Percentiles rank a stretch among this genome's conserved stretches.
phyloP scores from a whole-genome alignment of 2,113 vertebrate species.

The Ondatra zibethicus region DNA sequence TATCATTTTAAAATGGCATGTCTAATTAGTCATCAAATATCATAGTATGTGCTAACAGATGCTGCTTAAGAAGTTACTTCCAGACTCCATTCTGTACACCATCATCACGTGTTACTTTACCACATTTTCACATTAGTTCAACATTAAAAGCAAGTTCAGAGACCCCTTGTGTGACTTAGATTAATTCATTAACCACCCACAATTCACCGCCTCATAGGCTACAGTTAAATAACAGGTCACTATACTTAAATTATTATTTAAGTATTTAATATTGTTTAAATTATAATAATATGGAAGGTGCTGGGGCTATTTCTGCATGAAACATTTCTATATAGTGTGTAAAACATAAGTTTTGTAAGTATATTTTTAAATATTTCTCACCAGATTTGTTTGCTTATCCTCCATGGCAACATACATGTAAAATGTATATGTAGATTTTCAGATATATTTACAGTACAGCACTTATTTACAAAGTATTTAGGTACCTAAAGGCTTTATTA shows the following conservation, averaged over 20 bases:
- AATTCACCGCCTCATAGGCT: too few relatives aligned
- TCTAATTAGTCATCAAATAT: constrained; percentile 52
- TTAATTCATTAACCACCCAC: neutral
- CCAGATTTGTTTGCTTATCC: neutral
- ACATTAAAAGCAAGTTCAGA: neutral
- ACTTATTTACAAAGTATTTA: neutral
- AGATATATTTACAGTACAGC: constrained; percentile 16
- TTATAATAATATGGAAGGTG: neutral
- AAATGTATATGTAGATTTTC: neutral
- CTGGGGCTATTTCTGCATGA: neutral
- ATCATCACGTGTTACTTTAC: neutral
- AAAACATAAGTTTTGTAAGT: neutral
- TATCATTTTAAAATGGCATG: constrained; percentile 7
- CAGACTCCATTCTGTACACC: neutral
- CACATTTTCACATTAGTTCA: neutral
- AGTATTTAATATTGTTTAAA: neutral
- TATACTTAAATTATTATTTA: too few relatives aligned
- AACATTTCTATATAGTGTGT: neutral
- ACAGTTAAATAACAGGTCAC: neutral
- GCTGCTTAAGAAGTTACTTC: neutral
- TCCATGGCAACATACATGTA: neutral
- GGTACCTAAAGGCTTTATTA: neutral
- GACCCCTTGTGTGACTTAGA: too few relatives aligned
- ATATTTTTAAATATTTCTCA: constrained; percentile 23
- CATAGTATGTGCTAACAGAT: constrained; percentile 35